Conservation (phyloP, 2,888 invertebrate species). For the Eristalis tenax region DNA sequence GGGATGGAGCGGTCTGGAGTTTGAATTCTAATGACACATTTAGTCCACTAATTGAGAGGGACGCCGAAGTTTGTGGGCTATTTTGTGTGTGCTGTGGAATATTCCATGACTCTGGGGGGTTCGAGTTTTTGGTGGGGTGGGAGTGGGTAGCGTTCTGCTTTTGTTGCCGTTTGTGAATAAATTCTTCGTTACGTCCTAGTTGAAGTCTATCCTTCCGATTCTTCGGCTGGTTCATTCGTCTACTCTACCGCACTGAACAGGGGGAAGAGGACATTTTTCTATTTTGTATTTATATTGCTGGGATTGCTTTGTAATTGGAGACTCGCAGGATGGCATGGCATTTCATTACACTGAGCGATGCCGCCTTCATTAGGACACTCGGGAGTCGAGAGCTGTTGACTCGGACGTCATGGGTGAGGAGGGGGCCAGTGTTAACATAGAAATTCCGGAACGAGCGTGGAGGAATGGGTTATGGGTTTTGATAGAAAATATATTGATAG, state of each 20-base stretch:
- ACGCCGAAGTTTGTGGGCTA: slow-evolving; percentile 27
- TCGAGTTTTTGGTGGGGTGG: too few relatives aligned
- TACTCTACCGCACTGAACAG: too few relatives aligned
- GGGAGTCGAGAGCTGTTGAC: neutral
- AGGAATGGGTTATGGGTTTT: neutral
- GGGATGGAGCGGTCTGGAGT: neutral
- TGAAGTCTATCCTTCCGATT: neutral
- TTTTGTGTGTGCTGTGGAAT: slow-evolving; percentile 11
- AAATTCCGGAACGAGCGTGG: neutral
- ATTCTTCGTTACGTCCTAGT: slow-evolving; percentile 10
- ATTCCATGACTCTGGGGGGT: slow-evolving; percentile 3
- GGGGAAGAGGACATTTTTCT: slow-evolving; percentile 26
- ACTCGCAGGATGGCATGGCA: neutral
- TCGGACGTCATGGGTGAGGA: neutral
- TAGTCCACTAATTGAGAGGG: slow-evolving; percentile 42
- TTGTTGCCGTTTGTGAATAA: slow-evolving; percentile 38
- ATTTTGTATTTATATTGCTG: slow-evolving; percentile 14
- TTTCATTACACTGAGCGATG: neutral
- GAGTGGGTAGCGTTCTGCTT: neutral
- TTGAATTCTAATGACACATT: slow-evolving; percentile 47
- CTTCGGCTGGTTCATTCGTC: neutral
- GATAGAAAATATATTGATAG: neutral
- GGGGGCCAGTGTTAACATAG: neutral
- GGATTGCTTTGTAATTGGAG: slow-evolving; percentile 50
- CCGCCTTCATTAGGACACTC: neutral